These are phyloP conservation scores for Crematogaster levior DNA, from an alignment of 2,888 invertebrate genomes.

Conservation along the genomic window DNA sequence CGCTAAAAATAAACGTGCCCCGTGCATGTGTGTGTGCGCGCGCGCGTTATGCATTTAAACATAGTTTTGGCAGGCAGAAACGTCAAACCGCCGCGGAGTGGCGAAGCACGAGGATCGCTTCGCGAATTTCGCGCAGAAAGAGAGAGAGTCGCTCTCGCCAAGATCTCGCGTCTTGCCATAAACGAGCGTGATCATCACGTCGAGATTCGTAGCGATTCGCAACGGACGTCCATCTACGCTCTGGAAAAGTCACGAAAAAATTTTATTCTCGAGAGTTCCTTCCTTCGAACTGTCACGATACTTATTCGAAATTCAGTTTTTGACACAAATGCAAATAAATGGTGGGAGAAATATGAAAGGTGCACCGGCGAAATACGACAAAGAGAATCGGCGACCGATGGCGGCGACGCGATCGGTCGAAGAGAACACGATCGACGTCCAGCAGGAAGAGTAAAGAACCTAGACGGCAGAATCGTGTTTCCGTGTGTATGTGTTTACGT, in stretches of 20 bases:
- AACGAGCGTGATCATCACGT: too few relatives aligned
- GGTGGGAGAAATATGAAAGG: conserved; percentile 63
- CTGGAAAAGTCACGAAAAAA: neutral
- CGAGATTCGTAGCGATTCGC: too few relatives aligned
- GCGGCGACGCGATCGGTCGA: conserved; percentile 57
- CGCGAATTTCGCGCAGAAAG: conserved; percentile 56
- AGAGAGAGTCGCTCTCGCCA: neutral
- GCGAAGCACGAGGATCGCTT: conserved; percentile 80
- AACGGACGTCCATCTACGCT: too few relatives aligned
- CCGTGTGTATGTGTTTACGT: conserved; percentile 64
- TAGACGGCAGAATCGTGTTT: conserved; percentile 65
- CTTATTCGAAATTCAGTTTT: neutral
- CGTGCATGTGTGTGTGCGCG: conserved; percentile 62
- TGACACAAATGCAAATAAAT: neutral
- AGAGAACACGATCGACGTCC: conserved; percentile 57
- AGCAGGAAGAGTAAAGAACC: conserved; percentile 76
- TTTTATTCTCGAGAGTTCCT: neutral
- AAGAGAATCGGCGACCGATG: conserved; percentile 76
- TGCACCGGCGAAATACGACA: conserved; percentile 69
- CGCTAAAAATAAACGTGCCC: conserved; percentile 82
- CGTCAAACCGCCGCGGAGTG: conserved; percentile 84
- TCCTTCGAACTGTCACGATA: neutral
- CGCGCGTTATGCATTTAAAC: conserved; percentile 84
- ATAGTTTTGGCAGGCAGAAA: conserved; percentile 85
- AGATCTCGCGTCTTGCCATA: neutral